Percentiles rank a stretch among this genome's conserved stretches.
Conservation (phyloP, 2,797 vertebrate species). For the Echeneis naucrates region DNA sequence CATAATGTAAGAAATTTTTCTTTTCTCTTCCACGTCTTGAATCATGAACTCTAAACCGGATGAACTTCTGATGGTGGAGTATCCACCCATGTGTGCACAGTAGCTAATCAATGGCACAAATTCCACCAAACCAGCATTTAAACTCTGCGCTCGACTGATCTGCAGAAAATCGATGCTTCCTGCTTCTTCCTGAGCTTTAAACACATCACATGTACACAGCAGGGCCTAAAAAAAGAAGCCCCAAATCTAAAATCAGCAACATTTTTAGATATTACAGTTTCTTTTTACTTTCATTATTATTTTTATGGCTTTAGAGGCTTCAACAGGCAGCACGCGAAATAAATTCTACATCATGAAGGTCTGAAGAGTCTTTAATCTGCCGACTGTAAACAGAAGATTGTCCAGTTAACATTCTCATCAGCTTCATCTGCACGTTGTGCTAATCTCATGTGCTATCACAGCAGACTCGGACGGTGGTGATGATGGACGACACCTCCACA, state of each 20-base stretch:
- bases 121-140: conserved; percentile 52
- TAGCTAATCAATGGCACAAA: conserved; percentile 36
- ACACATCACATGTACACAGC: conserved; percentile 3
- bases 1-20: neutral
- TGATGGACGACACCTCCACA: too few species aligned
- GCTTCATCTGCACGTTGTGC: neutral
- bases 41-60: neutral
- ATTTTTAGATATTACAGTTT: too few species aligned
- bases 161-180: conserved; percentile 45
- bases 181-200: conserved; percentile 29
- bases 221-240: conserved; percentile 1
- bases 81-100: conserved; percentile 29
- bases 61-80: conserved; percentile 16
- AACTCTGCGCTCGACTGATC: conserved; percentile 44
- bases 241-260: too few species aligned
- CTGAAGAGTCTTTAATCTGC: neutral
- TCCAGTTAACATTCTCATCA: neutral
- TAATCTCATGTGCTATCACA: too few species aligned
- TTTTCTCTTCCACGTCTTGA: neutral
- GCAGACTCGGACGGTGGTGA: too few species aligned
- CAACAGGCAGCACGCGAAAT: neutral
- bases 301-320: too few species aligned
- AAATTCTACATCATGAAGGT: neutral
- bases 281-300: too few species aligned
- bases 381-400: too few species aligned